Conservation (phyloP, 2,797 vertebrate genomes). For the Miichthys miiuy region DNA sequence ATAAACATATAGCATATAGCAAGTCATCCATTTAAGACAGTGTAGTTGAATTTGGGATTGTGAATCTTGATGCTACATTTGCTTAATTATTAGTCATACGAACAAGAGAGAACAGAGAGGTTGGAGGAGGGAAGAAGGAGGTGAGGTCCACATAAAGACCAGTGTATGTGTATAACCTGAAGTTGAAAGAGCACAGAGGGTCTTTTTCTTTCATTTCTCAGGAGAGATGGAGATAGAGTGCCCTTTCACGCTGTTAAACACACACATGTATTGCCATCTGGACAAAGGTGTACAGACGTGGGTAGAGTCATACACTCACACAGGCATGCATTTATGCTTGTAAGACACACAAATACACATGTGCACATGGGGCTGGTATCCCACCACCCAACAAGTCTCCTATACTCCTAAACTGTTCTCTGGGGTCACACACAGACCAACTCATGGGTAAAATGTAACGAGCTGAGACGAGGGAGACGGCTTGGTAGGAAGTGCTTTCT, state of each 20-base stretch:
- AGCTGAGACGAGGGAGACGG: slow-evolving; percentile 2
- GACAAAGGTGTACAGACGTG: slow-evolving; percentile 49
- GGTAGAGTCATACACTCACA: slow-evolving; percentile 25
- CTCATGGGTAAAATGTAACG: slow-evolving; percentile 23
- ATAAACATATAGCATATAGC: neutral
- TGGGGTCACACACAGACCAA: slow-evolving; percentile 22
- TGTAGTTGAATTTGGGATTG: neutral
- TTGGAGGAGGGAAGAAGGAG: slow-evolving; percentile 20
- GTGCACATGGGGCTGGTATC: slow-evolving; percentile 11
- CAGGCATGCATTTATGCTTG: slow-evolving; percentile 29
- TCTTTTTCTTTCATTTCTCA: slow-evolving; percentile 70
- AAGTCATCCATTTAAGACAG: neutral
- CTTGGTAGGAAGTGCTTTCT: neutral
- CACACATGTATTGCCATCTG: slow-evolving; percentile 30
- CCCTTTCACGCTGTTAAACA: slow-evolving; percentile 62
- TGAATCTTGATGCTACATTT: slow-evolving; percentile 21
- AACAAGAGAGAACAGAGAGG: slow-evolving; percentile 25
- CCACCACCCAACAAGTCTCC: slow-evolving; percentile 2
- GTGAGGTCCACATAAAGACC: slow-evolving; percentile 54
- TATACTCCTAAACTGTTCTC: slow-evolving; percentile 22
- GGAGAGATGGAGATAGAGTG: slow-evolving; percentile 59
- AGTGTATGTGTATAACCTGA: slow-evolving; percentile 58
- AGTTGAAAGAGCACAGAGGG: slow-evolving; percentile 68
- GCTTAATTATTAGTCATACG: slow-evolving; percentile 36
- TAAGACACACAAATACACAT: slow-evolving; percentile 23